A percentile compares a stretch with the other conserved stretches of the same genome.
phyloP scores from a whole-genome alignment of 2,113 vertebrate species.

The Myiozetetes cayanensis region DNA sequence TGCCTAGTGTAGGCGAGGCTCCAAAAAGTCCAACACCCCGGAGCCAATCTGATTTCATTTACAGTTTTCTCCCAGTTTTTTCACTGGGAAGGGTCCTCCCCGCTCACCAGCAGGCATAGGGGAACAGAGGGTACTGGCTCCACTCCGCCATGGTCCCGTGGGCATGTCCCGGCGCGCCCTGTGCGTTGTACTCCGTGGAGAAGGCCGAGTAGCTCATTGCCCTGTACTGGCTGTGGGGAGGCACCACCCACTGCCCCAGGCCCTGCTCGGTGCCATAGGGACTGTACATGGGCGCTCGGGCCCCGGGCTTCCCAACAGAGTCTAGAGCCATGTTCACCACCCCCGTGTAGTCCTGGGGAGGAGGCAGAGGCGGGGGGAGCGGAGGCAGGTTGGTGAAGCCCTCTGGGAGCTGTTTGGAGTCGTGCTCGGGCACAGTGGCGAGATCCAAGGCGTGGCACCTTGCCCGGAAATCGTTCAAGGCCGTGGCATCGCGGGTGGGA shows the following conservation, averaged over 20 bases:
- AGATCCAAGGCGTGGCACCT: conserved; percentile 74
- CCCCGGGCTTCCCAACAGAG: conserved; percentile 71
- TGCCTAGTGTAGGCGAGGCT: neutral
- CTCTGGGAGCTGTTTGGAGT: conserved; percentile 67
- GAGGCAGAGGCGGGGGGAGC: conserved; percentile 37
- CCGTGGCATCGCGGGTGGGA: neutral
- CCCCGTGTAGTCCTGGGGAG: conserved; percentile 80
- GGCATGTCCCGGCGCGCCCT: conserved; percentile 79
- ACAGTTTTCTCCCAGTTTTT: conserved; percentile 27
- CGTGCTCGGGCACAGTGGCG: conserved; percentile 74
- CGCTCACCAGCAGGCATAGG: conserved; percentile 88
- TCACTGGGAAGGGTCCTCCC: neutral
- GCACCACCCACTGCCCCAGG: conserved; percentile 81
- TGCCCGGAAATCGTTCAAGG: conserved; percentile 66
- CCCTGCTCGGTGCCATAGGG: conserved; percentile 79
- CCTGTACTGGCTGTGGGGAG: conserved; percentile 78
- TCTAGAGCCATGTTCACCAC: conserved; percentile 79
- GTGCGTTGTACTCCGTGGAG: conserved; percentile 79
- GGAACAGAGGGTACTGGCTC: conserved; percentile 90
- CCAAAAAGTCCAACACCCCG: neutral
- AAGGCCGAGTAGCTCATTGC: conserved; percentile 70
- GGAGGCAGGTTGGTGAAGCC: conserved; percentile 63
- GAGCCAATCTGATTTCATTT: conserved; percentile 12
- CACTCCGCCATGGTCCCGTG: conserved; percentile 83
- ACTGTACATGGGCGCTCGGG: conserved; percentile 78